Conservation (phyloP, 2,797 vertebrate genomes). For the Babyrousa celebensis region DNA sequence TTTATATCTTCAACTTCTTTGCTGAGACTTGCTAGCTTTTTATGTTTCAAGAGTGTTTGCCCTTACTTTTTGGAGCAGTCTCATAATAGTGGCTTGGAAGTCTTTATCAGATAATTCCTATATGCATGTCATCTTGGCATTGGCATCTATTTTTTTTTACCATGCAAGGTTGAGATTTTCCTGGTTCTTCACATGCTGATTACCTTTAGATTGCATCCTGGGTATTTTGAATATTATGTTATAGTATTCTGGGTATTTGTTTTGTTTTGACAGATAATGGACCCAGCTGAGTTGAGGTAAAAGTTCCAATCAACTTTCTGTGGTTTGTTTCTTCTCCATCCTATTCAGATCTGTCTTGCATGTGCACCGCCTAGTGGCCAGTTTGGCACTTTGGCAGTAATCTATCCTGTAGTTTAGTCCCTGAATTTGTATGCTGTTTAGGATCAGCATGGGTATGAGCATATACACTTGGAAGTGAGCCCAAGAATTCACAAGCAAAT, state of each 20-base stretch:
- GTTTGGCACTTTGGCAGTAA: neutral
- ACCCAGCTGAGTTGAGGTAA: neutral
- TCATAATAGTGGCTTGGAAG: neutral
- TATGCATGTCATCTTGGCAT: neutral
- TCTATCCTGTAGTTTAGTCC: neutral
- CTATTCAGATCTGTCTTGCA: neutral
- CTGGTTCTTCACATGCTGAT: neutral
- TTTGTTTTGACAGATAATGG: conserved; percentile 15
- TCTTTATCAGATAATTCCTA: neutral
- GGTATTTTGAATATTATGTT: neutral
- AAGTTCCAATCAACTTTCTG: neutral
- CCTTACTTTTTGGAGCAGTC: neutral
- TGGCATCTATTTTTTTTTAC: neutral
- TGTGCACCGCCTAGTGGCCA: neutral
- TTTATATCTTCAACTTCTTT: neutral
- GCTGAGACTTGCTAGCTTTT: neutral
- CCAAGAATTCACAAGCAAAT: neutral
- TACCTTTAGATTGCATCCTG: neutral
- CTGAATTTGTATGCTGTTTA: neutral
- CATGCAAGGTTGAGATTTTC: neutral
- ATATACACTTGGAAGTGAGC: neutral
- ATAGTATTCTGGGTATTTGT: neutral
- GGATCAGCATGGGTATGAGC: neutral
- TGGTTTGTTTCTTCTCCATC: neutral
- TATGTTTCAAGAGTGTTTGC: neutral